Base-by-base conservation (phyloP, 2,113 vertebrate species). In the Arenaria interpres region DNA sequence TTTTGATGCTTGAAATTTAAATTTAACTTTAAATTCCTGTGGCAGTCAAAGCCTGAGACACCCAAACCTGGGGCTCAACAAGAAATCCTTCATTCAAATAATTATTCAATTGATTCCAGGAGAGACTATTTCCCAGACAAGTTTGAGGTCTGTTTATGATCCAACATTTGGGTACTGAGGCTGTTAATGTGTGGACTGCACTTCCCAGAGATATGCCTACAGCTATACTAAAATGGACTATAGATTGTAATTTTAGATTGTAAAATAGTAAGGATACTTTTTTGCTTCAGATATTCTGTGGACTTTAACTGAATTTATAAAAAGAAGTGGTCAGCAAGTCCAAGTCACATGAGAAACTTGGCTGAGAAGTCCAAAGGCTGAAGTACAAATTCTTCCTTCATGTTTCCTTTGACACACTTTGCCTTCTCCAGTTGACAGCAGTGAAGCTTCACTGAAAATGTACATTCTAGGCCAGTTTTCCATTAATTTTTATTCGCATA, bases 311-410 rank as follows among this genome's bases (percentile, higher is more conserved):
- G 41, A 93, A 91, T 92, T 93, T 95, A 89, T 95, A 85, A 93
- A 96, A 96, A 93, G 73, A 87, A 89, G 50, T 85, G 92, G 91
- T 96, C 93, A 97, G 94, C 92, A 96, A 93, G 77, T 94, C 90
- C 74, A 94, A 97, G 92, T 92, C 94, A 95, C 91, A 95, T 97
- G 96, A 96, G 77, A 89, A 96, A 95, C 69, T 96, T 93, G 89
- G 86, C 94, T 76, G 80, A 95, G 84, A 93, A 95, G 74, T 95
- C 95, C 95, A 97, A 95, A 97, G 96, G 74, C 91, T 92, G 94
- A 97, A 97, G 95, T 97, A 92, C 97, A 96, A 91, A 96, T 97
- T 96, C 96, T 97, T 92, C 88, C 78, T 93, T 94, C 41, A 9
- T 76, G 74, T 88, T 96, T 94, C 92, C 86, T 95, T 92, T 85